Percentiles rank a stretch among this genome's conserved stretches.
Conservation (phyloP, 2,888 invertebrate species). For the Dynastes maya region DNA sequence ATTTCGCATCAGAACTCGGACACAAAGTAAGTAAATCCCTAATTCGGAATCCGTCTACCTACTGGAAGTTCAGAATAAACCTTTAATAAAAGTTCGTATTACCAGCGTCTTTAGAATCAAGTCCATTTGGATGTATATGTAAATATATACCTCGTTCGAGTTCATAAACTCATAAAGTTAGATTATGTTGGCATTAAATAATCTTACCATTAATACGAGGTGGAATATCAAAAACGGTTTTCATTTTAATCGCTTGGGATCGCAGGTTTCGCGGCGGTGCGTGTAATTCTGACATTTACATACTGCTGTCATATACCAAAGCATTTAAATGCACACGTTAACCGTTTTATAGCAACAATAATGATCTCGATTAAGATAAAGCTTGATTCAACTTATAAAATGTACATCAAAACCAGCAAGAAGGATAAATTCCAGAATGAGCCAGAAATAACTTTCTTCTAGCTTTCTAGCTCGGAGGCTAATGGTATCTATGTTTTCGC, state of each 20-base stretch:
- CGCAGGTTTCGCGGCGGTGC: no score
- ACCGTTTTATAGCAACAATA: no score
- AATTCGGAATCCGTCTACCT: background rate
- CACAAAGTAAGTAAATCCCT: background rate
- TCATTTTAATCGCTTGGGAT: background rate
- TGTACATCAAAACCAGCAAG: no score
- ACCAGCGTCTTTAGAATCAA: background rate
- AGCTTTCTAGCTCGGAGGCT: no score
- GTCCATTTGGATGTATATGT: background rate
- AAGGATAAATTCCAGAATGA: no score
- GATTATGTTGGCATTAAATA: background rate
- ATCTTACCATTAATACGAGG: constrained; percentile 1
- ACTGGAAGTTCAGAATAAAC: background rate
- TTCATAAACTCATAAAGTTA: background rate
- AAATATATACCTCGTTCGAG: background rate
- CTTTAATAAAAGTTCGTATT: constrained; percentile 5
- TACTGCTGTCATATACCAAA: background rate
- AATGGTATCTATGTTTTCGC: no score
- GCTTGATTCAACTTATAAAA: no score
- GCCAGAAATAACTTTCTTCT: no score
- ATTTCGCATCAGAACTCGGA: constrained; percentile 1
- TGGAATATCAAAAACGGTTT: constrained; percentile 2
- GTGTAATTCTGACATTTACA: constrained; percentile 15
- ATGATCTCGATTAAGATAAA: no score
- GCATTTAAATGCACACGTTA: no score